phyloP scores from a whole-genome alignment of 37 sponge, comb jelly and placozoan genomes.

The Chondrilla cf. caribensis region DNA sequence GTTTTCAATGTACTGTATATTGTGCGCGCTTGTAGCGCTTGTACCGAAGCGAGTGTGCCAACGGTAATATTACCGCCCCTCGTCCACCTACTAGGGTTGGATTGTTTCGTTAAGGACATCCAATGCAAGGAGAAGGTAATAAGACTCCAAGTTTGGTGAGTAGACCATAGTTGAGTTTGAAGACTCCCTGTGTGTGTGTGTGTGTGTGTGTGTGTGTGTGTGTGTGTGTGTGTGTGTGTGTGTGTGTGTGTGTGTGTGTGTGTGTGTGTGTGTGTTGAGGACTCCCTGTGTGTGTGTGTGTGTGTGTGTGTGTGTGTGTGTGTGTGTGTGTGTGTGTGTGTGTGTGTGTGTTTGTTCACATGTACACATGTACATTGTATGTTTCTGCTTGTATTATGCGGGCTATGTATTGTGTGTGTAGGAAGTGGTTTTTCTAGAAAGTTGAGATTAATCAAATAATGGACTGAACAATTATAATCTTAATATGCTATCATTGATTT shows the following conservation, averaged over 20 bases:
- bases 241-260: background rate
- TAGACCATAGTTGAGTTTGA: background rate
- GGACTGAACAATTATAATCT: too few relatives aligned
- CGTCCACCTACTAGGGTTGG: too few relatives aligned
- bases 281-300: background rate
- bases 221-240: slow-evolving; percentile 14
- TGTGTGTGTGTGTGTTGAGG: background rate
- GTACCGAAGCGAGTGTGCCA: too few relatives aligned
- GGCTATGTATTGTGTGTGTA: too few relatives aligned
- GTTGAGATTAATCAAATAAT: too few relatives aligned
- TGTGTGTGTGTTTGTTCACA: background rate
- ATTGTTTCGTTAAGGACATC: slow-evolving; percentile 68
- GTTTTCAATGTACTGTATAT: too few relatives aligned
- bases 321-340: background rate
- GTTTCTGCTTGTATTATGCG: too few relatives aligned
- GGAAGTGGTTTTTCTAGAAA: too few relatives aligned
- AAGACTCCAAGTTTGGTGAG: slow-evolving; percentile 72
- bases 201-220: slow-evolving; percentile 17
- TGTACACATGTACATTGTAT: background rate
- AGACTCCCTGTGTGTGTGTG: background rate
- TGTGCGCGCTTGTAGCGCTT: too few relatives aligned
- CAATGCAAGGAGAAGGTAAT: slow-evolving; percentile 33
- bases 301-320: background rate
- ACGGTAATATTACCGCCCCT: too few relatives aligned
- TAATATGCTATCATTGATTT: too few relatives aligned